Percentiles rank a stretch among this genome's conserved stretches.
These are phyloP conservation scores for Macroglossus sobrinus DNA, from an alignment of 2,113 vertebrate species.

Conservation along the genomic window DNA sequence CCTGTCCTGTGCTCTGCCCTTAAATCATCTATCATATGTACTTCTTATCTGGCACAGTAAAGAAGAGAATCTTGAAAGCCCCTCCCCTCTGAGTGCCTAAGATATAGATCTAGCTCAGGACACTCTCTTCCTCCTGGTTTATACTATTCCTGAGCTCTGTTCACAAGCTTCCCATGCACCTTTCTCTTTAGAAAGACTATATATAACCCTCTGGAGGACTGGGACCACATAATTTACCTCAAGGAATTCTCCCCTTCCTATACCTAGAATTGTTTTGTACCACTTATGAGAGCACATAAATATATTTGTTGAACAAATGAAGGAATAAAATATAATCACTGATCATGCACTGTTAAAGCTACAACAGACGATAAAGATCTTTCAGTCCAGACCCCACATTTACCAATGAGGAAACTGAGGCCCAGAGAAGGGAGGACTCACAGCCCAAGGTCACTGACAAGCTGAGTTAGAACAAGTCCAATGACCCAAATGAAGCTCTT, in stretches of 20 bases:
- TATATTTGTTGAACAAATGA: background rate
- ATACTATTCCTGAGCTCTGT: background rate
- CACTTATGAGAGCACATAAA: background rate
- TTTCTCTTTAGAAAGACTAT: background rate
- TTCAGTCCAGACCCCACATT: background rate
- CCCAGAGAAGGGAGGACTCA: background rate
- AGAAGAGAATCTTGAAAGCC: background rate
- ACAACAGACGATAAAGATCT: background rate
- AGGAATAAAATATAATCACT: background rate
- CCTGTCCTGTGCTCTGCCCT: background rate
- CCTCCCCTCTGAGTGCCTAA: background rate
- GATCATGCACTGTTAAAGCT: background rate
- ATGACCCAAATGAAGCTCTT: background rate
- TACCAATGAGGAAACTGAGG: background rate
- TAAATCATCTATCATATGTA: background rate
- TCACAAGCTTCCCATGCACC: background rate
- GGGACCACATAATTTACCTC: background rate
- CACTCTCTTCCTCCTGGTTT: background rate
- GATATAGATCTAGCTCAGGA: background rate
- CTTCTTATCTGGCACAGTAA: background rate
- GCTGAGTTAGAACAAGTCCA: background rate
- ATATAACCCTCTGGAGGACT: background rate
- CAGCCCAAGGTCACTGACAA: background rate
- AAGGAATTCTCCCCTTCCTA: background rate
- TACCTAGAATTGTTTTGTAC: background rate